A percentile compares a stretch with the other conserved stretches of the same genome.
Evolutionary conservation across 1,140 invertebrate species (phyloP).

Genomic region (Battus philenor): DNA sequence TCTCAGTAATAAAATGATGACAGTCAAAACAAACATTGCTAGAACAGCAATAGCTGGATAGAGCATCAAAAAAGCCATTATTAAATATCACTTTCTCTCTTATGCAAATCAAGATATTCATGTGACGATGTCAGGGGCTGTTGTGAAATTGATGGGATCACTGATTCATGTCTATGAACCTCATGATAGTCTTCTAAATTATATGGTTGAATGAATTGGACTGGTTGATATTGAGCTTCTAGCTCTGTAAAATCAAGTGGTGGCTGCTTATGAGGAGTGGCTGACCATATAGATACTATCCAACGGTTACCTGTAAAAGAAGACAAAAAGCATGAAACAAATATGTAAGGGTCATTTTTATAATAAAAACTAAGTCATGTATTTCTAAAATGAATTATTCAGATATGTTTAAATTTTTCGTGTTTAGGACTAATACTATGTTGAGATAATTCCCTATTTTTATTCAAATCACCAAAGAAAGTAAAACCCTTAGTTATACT

Average conservation of each 20-base stretch:
- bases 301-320: slow-evolving; percentile 84
- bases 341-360: no score
- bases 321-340: slow-evolving; percentile 9
- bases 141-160: slow-evolving; percentile 47
- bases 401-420: background rate
- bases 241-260: slow-evolving; percentile 87
- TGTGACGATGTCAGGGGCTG: slow-evolving; percentile 66
- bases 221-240: slow-evolving; percentile 68
- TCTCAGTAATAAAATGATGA: slow-evolving; percentile 85
- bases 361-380: no score
- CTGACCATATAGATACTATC: slow-evolving; percentile 88
- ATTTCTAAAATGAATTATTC: no score
- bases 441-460: no score
- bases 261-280: slow-evolving; percentile 88
- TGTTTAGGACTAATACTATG: background rate
- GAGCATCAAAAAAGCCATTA: slow-evolving; percentile 82
- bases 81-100: slow-evolving; percentile 89
- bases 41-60: slow-evolving; percentile 85
- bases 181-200: slow-evolving; percentile 43
- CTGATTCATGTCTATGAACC: slow-evolving; percentile 32
- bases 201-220: slow-evolving; percentile 45
- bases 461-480: background rate
- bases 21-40: slow-evolving; percentile 82
- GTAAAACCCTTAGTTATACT: no score
- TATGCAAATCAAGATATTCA: slow-evolving; percentile 85